Evolutionary conservation across 2,113 vertebrate genomes (phyloP).

Genomic region (Pseudorhombus dupliciocellatus): DNA sequence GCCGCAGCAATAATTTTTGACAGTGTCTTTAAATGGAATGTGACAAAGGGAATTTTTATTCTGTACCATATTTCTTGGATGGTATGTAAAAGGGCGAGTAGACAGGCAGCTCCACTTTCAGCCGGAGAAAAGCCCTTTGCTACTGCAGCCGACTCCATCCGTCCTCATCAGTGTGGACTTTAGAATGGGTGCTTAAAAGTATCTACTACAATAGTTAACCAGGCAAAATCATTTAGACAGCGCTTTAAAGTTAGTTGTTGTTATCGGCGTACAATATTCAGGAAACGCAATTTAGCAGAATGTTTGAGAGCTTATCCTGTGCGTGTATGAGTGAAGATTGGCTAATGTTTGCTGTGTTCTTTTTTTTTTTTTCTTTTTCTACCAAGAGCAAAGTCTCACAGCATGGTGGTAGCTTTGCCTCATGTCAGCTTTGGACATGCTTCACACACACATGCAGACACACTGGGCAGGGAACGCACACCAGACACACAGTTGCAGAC

Average conservation of each 20-base stretch:
- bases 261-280: constrained; percentile 8
- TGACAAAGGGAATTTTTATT: constrained; percentile 28
- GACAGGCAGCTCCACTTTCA: constrained; percentile 26
- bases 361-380: constrained; percentile 13
- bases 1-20: constrained; percentile 40
- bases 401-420: constrained; percentile 56
- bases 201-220: constrained; percentile 31
- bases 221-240: constrained; percentile 16
- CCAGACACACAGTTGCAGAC: constrained; percentile 34
- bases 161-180: constrained; percentile 52
- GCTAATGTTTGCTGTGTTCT: constrained; percentile 28
- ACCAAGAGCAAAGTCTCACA: constrained; percentile 46
- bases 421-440: constrained; percentile 64
- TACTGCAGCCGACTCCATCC: constrained; percentile 54
- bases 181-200: constrained; percentile 34
- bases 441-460: constrained; percentile 53
- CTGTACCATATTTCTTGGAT: constrained; percentile 32
- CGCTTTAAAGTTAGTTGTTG: constrained; percentile 27
- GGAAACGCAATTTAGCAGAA: constrained; percentile 10
- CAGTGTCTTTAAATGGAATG: constrained; percentile 45
- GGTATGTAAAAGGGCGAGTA: constrained; percentile 15
- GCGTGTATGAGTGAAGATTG: constrained; percentile 18
- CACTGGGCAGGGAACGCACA: constrained; percentile 35
- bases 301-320: constrained; percentile 4
- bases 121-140: constrained; percentile 30